Evolutionary conservation across 2,797 vertebrate genomes (phyloP).

Genomic region (Syndactyla subalaris): DNA sequence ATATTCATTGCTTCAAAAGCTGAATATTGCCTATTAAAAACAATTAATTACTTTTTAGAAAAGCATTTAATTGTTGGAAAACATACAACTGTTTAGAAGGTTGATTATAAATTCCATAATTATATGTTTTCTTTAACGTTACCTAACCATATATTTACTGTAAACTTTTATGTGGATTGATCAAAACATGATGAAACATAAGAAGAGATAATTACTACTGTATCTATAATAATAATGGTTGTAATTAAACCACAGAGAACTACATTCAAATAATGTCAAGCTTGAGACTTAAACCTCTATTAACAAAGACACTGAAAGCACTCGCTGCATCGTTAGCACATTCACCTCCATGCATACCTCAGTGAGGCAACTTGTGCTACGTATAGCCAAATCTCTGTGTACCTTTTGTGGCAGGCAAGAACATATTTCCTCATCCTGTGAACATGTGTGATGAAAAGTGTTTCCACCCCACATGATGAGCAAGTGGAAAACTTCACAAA

Average conservation of each 20-base stretch:
- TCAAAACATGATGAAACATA: slow-evolving; percentile 81
- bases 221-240: slow-evolving; percentile 80
- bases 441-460: not conserved
- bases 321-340: slow-evolving; percentile 5
- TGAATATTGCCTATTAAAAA: slow-evolving; percentile 57
- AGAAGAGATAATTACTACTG: slow-evolving; percentile 80
- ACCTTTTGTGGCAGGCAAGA: not conserved
- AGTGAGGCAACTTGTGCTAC: not conserved
- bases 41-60: slow-evolving; percentile 61
- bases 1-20: slow-evolving; percentile 48
- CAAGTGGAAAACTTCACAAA: not conserved
- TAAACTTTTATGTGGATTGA: slow-evolving; percentile 82
- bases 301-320: slow-evolving; percentile 51
- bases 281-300: slow-evolving; percentile 63
- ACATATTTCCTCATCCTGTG: rapidly evolving
- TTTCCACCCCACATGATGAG: not conserved
- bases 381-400: not conserved
- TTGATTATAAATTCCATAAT: slow-evolving; percentile 81
- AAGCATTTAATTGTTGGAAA: slow-evolving; percentile 72
- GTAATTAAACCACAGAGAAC: slow-evolving; percentile 79
- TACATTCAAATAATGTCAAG: slow-evolving; percentile 68
- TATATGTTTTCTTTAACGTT: slow-evolving; percentile 79
- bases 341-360: rapidly evolving
- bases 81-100: slow-evolving; percentile 62
- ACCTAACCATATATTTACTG: slow-evolving; percentile 81